A percentile compares a stretch with the other conserved stretches of the same genome.
Conservation (phyloP, 92 coral and sea anemone species). For the Zoanthus sansibaricus region DNA sequence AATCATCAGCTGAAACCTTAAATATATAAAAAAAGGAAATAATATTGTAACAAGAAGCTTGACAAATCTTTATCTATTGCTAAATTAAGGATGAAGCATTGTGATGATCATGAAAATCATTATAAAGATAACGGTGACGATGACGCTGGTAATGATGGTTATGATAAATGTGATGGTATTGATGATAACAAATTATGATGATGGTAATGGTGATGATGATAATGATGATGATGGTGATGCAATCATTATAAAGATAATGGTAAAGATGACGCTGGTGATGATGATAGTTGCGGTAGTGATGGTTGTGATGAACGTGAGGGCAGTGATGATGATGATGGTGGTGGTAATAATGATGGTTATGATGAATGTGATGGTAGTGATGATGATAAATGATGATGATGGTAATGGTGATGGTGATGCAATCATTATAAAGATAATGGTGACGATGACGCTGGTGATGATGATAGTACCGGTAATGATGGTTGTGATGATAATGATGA, state of each 20-base stretch:
- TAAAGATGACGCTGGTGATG: not conserved
- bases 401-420: not conserved
- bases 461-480: not conserved
- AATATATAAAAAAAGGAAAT: not conserved
- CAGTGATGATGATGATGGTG: not conserved
- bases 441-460: not conserved
- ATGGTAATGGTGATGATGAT: not conserved
- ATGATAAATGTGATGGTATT: not conserved
- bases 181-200: not conserved
- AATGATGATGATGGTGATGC: not conserved
- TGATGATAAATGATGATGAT: too few relatives aligned
- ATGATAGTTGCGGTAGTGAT: too few relatives aligned
- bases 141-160: not conserved
- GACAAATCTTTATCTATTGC: not conserved
- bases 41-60: not conserved
- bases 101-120: too few relatives aligned
- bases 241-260: too few relatives aligned
- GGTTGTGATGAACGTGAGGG: too few relatives aligned
- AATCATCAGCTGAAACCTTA: constrained; percentile 88
- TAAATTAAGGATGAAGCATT: too few relatives aligned
- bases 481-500: not conserved
- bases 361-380: not conserved
- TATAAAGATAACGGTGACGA: not conserved
- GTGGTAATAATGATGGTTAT: not conserved
- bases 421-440: not conserved